A percentile compares a stretch with the other conserved stretches of the same genome.
Conservation (phyloP, 1,140 invertebrate genomes). For the Drosophila tropicalis region DNA sequence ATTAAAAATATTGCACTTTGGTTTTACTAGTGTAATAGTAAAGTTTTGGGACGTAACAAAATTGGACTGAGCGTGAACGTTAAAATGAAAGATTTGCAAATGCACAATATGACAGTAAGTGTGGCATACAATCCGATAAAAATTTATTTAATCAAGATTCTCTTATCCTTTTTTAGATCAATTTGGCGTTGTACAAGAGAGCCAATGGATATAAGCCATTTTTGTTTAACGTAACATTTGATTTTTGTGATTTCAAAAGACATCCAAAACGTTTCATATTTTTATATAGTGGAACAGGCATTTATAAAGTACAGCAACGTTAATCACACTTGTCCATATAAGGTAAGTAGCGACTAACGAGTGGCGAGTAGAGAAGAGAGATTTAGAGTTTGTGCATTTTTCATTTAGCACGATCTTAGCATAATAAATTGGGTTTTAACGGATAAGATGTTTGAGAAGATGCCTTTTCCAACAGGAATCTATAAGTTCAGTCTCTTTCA, state of each 20-base stretch:
- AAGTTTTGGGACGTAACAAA: constrained; percentile 23
- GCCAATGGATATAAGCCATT: constrained; percentile 40
- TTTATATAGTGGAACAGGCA: constrained; percentile 5
- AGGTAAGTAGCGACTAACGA: constrained; percentile 7
- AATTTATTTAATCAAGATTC: background rate
- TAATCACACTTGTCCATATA: constrained; percentile 35
- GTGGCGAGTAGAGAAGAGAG: no score
- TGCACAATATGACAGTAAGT: constrained; percentile 16
- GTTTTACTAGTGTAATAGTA: no score
- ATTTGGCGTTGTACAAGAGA: constrained; percentile 3
- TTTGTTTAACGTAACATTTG: constrained; percentile 31
- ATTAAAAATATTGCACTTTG: no score
- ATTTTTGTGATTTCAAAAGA: constrained; percentile 24
- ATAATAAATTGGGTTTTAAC: background rate
- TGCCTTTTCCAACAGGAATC: background rate
- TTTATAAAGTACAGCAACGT: constrained; percentile 28
- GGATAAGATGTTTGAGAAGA: background rate
- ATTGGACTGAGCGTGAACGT: constrained; percentile 12
- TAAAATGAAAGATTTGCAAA: constrained; percentile 10
- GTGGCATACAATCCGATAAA: background rate
- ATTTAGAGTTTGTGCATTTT: background rate
- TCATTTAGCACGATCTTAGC: background rate
- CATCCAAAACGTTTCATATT: constrained; percentile 22
- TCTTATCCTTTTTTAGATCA: background rate
- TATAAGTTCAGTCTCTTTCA: background rate